Base-by-base conservation (phyloP, 1,140 invertebrate species). In the Spodoptera frugiperda region DNA sequence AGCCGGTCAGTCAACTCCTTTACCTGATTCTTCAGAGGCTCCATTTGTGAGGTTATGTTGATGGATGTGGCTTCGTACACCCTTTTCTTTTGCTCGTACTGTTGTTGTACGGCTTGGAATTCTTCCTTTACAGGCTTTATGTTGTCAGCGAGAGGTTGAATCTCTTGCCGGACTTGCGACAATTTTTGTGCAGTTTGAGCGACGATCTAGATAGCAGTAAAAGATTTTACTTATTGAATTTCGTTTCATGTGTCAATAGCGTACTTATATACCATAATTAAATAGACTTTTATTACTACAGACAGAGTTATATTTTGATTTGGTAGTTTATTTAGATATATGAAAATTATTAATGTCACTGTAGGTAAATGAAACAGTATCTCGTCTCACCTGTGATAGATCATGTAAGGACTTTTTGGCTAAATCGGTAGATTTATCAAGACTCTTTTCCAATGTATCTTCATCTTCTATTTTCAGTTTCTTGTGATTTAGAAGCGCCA, bases 11-110 rank as follows among this genome's bases (percentile, higher is more conserved):
- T 89, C 75, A 94, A 84, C 49, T 90, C 88, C 78, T 90, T 91
- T 25, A 94, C 90, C 87, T 92, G 86, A 68, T 86, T 89, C 78
- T 92, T 94, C 21, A 94, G 79, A 6, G 94, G 94, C 77, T 94
- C 93, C 93, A 94, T 93, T 88, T 94, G 93, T 4, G 94, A 94
- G 14, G 92, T 91, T 78, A 94, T 92, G 82, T 94, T 94, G 67
- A 95, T 94, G 15, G 93, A 92, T 15, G 93, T 93, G 1, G 94
- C 93, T 80, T 94, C 94, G 74, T 93, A 95, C 10, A 93, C 87
- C 70, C 94, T 85, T 79, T 95, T 95, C 79, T 94, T 95, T 78
- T 94, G 93, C 75, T 95, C 94, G 75, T 94, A 93, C 61, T 94
- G 90, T 70, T 93, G 92, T 84, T 94, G 94, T n/a, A 94, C 80